A percentile compares a stretch with the other conserved stretches of the same genome.
These are phyloP conservation scores for Hirundo rustica DNA, from an alignment of 2,797 vertebrate species.

Conservation along the genomic window DNA sequence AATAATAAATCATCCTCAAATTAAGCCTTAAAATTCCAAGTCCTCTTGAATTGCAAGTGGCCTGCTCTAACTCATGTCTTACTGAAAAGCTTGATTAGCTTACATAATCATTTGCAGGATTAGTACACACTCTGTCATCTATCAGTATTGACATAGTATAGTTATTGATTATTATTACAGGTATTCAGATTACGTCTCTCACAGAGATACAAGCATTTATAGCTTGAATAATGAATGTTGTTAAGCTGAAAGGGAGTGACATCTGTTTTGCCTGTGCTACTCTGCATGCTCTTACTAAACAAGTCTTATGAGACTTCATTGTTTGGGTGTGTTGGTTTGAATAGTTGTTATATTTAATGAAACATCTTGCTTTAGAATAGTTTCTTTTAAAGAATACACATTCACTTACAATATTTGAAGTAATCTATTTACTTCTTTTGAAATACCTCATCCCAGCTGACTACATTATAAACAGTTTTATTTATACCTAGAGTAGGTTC, in stretches of 20 bases:
- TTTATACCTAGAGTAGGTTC: background rate
- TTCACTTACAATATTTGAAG: background rate
- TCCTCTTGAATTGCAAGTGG: constrained; percentile 1
- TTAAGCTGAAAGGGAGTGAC: background rate
- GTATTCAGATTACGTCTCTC: background rate
- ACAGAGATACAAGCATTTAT: background rate
- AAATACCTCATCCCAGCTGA: background rate
- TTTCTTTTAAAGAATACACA: background rate
- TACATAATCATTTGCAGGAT: constrained; percentile 1
- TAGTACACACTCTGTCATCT: background rate
- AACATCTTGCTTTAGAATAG: background rate
- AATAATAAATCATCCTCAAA: constrained; percentile 45
- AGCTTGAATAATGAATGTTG: constrained; percentile 28
- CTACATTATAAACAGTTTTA: background rate
- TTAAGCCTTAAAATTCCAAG: constrained; percentile 25
- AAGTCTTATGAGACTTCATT: constrained; percentile 14
- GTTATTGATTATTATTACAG: background rate
- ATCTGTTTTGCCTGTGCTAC: background rate
- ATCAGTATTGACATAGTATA: background rate
- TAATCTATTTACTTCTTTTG: background rate
- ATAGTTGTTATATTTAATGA: background rate
- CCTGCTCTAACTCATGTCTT: constrained; percentile 2
- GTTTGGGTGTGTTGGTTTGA: constrained; percentile 40
- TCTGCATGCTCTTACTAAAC: background rate
- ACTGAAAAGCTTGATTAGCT: background rate